phyloP scores from a whole-genome alignment of 2,113 vertebrate genomes.

The Dolichallabes microphthalmus region DNA sequence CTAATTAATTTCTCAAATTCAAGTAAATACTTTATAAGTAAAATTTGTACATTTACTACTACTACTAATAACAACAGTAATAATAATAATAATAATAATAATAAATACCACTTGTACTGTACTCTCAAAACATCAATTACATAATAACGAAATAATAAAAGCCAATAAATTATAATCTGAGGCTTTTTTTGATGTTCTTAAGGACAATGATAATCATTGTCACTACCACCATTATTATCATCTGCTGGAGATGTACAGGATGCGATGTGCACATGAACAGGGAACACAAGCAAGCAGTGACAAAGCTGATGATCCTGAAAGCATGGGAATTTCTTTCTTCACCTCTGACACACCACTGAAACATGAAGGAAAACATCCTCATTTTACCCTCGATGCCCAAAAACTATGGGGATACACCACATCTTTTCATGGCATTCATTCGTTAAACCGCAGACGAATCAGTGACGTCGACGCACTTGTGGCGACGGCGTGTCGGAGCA shows the following conservation, averaged over 20 bases:
- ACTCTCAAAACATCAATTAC: not conserved
- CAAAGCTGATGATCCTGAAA: not conserved
- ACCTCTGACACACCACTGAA: not conserved
- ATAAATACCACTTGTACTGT: not conserved
- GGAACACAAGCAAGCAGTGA: not conserved
- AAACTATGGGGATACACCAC: not conserved
- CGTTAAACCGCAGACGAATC: constrained; percentile 22
- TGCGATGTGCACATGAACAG: not conserved
- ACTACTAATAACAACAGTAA: not conserved
- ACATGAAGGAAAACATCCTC: not conserved
- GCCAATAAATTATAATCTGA: not conserved
- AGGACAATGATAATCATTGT: not conserved
- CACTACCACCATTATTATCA: too few species aligned
- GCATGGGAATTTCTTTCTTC: not conserved
- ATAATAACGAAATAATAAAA: not conserved
- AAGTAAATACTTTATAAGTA: not conserved
- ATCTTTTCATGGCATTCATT: not conserved
- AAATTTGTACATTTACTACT: not conserved
- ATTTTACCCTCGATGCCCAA: not conserved
- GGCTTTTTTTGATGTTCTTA: too few species aligned
- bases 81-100: not conserved
- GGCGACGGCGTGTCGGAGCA: constrained; percentile 16
- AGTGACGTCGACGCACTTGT: constrained; percentile 16
- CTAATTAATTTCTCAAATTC: not conserved
- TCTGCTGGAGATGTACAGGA: not conserved